Evolutionary conservation across 2,888 invertebrate species (phyloP), one percentile per base, ranked within the genome.

Genomic region (Pharmacophagus antenor): DNA sequence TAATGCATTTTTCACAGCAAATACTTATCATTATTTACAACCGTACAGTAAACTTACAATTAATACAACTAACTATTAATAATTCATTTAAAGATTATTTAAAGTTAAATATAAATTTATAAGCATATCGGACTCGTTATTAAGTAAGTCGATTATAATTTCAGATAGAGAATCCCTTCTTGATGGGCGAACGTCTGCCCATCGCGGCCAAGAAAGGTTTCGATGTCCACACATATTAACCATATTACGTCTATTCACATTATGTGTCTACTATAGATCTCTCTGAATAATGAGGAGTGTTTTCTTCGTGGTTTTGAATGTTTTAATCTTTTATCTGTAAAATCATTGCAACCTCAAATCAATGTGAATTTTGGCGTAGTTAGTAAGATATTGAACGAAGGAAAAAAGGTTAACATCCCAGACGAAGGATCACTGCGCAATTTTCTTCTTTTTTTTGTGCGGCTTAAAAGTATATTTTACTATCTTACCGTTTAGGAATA

Each of bases 191-290:
- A 74, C 95, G 95, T 71, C 91, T 98, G 64, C 97, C 97, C 10
- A 95, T 97, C 65, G 97, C 97, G 42, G 98, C 98, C 58, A 98
- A 98, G 85, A 98, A 98, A 85, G 97, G 97, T 71, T 95, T 94
- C 77, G 93, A 95, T 74, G 93, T 96, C 62, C 82, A 78, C 63
- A 67, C 79, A 51, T 85, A 77, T 68, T 87, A 84, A 80, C 65
- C 63, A 65, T 64, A 65, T 62, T 70, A 72, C 67, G 58, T 69
- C 69, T 70, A 67, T 68, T 65, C 68, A 68, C 53, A 69, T 71
- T 67, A 44, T 72, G 68, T 76, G 72, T 80, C 66, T 65, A 61
- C 61, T 64, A 60, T 61, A 61, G 58, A 62, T 63, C 31, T 21
- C 42, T 52, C 41, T 56, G 42, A 23, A 50, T 44, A 59, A 55